Conservation (phyloP, 2,888 invertebrate genomes). For the Podotricha telesiphe region DNA sequence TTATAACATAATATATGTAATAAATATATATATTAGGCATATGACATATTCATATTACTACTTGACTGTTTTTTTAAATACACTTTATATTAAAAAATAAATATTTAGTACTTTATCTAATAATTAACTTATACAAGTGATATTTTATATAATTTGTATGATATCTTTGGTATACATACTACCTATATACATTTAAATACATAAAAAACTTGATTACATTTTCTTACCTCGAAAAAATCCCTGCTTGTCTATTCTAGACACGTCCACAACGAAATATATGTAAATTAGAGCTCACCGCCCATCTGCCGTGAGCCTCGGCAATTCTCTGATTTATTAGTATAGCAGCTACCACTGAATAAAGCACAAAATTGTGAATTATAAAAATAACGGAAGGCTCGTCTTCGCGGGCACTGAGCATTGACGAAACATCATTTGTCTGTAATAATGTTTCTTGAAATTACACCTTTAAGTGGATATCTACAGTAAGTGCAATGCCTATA, state of each 20-base stretch:
- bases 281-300: conserved; percentile 58
- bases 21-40: too few relatives aligned
- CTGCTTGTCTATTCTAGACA: conserved; percentile 38
- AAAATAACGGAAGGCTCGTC: conserved; percentile 31
- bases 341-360: conserved; percentile 39
- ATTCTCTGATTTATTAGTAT: conserved; percentile 65
- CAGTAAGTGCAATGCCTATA: not conserved
- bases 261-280: conserved; percentile 44
- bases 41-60: too few relatives aligned
- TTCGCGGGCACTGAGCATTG: conserved; percentile 35
- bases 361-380: conserved; percentile 35
- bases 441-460: conserved; percentile 25
- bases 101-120: too few relatives aligned
- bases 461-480: conserved; percentile 21
- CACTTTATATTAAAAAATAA: too few relatives aligned
- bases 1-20: too few relatives aligned
- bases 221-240: conserved; percentile 24
- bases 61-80: too few relatives aligned
- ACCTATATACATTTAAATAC: not conserved
- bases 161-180: too few relatives aligned
- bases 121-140: too few relatives aligned
- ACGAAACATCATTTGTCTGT: conserved; percentile 19
- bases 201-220: conserved; percentile 3
- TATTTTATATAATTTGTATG: too few relatives aligned
- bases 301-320: conserved; percentile 54